A percentile compares a stretch with the other conserved stretches of the same genome.
Conservation (phyloP, 1,140 invertebrate species). For the Caenorhabditis inopinata region DNA sequence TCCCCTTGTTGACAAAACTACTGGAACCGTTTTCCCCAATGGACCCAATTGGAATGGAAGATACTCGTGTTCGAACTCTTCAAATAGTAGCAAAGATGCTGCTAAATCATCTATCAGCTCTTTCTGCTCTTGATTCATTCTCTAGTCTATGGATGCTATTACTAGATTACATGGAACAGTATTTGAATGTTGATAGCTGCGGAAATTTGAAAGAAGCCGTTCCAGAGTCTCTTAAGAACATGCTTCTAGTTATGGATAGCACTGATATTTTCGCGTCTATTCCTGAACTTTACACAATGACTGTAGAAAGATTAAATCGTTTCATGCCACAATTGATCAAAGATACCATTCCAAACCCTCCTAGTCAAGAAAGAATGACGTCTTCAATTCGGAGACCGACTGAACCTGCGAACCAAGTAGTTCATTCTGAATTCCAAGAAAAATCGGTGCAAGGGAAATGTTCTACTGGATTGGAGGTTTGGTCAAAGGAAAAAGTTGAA, state of each 20-base stretch:
- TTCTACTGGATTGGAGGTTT: too few species aligned
- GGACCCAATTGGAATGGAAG: slow-evolving; percentile 68
- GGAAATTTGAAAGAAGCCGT: slow-evolving; percentile 76
- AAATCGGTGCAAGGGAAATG: too few species aligned
- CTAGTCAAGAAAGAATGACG: too few species aligned
- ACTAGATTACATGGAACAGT: slow-evolving; percentile 82
- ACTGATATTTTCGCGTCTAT: slow-evolving; percentile 74
- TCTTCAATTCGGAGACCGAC: too few species aligned
- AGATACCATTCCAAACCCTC: slow-evolving; percentile 44
- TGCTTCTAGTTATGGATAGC: slow-evolving; percentile 95
- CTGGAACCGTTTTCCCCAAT: slow-evolving; percentile 72
- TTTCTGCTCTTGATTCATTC: slow-evolving; percentile 70
- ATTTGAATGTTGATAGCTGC: slow-evolving; percentile 76
- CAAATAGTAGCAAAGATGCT: slow-evolving; percentile 85
- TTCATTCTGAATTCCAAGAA: too few species aligned
- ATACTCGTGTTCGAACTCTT: slow-evolving; percentile 78
- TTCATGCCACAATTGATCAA: slow-evolving; percentile 41
- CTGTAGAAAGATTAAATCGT: slow-evolving; percentile 38
- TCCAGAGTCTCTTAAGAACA: slow-evolving; percentile 93
- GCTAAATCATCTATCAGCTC: slow-evolving; percentile 46
- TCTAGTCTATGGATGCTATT: slow-evolving; percentile 85
- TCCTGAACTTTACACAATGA: slow-evolving; percentile 37
- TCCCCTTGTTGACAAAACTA: slow-evolving; percentile 83
- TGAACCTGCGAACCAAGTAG: too few species aligned
- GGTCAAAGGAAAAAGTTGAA: too few species aligned